Evolutionary conservation across 2,113 vertebrate species (phyloP).

Genomic region (Corythornis madagascariensis): DNA sequence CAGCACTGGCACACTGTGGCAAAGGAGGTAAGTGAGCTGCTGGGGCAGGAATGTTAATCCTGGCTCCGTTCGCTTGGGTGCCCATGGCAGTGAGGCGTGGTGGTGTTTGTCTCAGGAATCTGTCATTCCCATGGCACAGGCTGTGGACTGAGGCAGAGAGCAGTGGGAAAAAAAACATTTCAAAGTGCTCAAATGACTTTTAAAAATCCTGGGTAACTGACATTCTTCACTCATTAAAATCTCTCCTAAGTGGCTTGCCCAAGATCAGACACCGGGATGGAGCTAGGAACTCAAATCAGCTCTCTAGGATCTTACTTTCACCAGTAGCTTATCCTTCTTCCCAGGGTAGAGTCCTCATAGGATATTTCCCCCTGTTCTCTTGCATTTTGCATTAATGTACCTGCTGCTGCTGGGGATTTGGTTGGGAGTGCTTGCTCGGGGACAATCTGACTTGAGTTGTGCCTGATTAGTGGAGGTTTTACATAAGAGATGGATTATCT

Average conservation of each 20-base stretch:
- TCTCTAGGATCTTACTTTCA: background rate
- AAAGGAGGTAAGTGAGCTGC: constrained; percentile 83
- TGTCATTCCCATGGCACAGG: background rate
- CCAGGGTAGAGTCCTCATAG: background rate
- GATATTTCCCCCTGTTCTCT: background rate
- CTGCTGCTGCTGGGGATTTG: constrained; percentile 37
- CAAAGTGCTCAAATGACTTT: background rate
- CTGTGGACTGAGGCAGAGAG: background rate
- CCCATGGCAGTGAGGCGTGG: background rate
- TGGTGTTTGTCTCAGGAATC: background rate
- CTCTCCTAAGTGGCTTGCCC: background rate
- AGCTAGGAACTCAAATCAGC: background rate
- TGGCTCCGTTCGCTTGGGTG: background rate
- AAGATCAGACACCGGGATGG: background rate
- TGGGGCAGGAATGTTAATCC: background rate
- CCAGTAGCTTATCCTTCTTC: background rate
- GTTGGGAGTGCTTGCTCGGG: background rate
- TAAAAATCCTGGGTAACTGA: background rate
- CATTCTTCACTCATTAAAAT: background rate
- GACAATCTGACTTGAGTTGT: background rate
- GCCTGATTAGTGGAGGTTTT: constrained; percentile 48
- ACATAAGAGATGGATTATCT: constrained; percentile 50
- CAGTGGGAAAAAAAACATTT: background rate
- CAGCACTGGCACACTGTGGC: constrained; percentile 92
- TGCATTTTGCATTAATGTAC: background rate